A percentile compares a stretch with the other conserved stretches of the same genome.
phyloP scores from a whole-genome alignment of 2,888 invertebrate species.

The Pristionchus entomophagus region DNA sequence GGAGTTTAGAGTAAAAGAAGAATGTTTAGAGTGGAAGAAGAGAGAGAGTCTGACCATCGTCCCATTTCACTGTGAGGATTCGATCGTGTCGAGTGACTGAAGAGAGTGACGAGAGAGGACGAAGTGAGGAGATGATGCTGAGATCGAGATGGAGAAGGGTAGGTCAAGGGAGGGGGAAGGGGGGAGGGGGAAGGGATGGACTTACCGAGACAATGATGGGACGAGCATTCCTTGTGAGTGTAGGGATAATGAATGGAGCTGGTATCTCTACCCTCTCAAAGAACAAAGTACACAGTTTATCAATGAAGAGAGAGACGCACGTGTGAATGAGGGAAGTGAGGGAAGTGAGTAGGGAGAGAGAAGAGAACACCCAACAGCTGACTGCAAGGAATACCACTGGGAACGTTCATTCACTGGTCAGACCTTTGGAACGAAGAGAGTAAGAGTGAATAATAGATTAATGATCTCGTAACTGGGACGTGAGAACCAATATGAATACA shows the following conservation, averaged over 20 bases:
- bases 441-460: background rate
- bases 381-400: background rate
- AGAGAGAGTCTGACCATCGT: conserved; percentile 53
- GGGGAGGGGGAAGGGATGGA: background rate
- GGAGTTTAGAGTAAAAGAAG: conserved; percentile 4
- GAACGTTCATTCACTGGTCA: background rate
- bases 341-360: background rate
- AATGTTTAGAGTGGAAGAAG: conserved; percentile 8
- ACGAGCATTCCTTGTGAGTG: background rate
- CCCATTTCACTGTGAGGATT: conserved; percentile 57
- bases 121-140: conserved; percentile 6
- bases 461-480: background rate
- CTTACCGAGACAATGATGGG: conserved; percentile 26
- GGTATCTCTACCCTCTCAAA: conserved; percentile 36
- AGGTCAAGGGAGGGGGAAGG: background rate
- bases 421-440: background rate
- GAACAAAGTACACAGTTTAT: conserved; percentile 47
- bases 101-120: background rate
- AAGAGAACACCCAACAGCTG: conserved; percentile 42
- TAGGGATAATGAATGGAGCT: background rate
- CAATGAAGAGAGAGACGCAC: conserved; percentile 13
- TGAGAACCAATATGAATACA: background rate
- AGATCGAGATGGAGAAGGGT: background rate
- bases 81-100: conserved; percentile 47
- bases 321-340: background rate